Evolutionary conservation across 2,113 vertebrate species (phyloP).

Genomic region (Enhydra lutris): DNA sequence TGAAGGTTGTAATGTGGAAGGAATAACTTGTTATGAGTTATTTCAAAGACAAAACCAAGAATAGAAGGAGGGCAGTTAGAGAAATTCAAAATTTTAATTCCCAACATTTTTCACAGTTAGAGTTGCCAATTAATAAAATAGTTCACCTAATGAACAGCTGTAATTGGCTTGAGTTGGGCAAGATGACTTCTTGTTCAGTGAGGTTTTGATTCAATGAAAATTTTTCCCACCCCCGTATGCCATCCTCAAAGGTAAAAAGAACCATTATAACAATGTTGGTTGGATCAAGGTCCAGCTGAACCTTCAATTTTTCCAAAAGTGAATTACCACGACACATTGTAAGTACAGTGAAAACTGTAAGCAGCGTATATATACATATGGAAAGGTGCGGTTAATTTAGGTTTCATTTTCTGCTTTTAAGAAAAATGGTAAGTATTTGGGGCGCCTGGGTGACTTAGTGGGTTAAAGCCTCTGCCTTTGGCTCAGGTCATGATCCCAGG

Average conservation of each 20-base stretch:
- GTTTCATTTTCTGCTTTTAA: neutral
- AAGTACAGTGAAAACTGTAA: neutral
- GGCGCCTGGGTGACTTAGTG: too few species aligned
- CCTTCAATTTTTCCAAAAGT: neutral
- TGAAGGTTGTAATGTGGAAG: conserved; percentile 8
- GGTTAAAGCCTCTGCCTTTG: too few species aligned
- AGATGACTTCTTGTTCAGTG: neutral
- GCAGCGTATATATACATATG: neutral
- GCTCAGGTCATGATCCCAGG: too few species aligned
- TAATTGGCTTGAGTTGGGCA: neutral
- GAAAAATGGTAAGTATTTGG: neutral
- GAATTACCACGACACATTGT: neutral
- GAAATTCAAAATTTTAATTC: conserved; percentile 31
- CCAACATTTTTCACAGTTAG: neutral
- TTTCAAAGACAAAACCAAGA: conserved; percentile 35
- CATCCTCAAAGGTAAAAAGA: conserved; percentile 18
- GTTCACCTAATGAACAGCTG: neutral
- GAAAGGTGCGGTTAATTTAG: neutral
- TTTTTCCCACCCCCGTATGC: neutral
- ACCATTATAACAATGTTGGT: neutral
- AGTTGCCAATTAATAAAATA: neutral
- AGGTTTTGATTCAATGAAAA: neutral
- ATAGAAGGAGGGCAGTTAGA: neutral
- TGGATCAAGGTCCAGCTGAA: neutral
- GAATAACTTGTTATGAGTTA: neutral